phyloP scores from a whole-genome alignment of 2,888 invertebrate genomes.

The Drosophila subsilvestris region DNA sequence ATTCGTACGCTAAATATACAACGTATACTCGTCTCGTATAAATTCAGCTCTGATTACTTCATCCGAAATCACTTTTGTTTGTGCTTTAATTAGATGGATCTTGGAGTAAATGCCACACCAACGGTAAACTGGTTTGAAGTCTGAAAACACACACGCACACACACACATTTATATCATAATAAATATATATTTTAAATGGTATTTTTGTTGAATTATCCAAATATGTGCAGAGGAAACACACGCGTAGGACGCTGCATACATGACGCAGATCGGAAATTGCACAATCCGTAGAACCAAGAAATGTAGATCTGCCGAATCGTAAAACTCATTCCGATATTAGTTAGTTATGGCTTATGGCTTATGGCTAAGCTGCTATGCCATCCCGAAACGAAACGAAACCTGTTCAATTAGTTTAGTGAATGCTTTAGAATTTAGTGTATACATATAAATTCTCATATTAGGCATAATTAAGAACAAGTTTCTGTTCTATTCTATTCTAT shows the following conservation, averaged over 20 bases:
- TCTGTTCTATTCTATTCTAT: conserved; percentile 29
- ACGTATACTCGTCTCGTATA: conserved; percentile 23
- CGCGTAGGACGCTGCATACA: conserved; percentile 23
- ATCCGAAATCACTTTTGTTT: conserved; percentile 43
- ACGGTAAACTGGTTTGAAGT: conserved; percentile 60
- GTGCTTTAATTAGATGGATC: conserved; percentile 50
- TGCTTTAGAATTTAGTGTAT: conserved; percentile 55
- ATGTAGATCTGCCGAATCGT: not conserved
- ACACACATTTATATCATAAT: conserved; percentile 18
- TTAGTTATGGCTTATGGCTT: too few relatives aligned
- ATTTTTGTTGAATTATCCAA: conserved; percentile 34
- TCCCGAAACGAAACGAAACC: conserved; percentile 49
- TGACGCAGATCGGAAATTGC: conserved; percentile 37
- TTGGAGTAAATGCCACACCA: conserved; percentile 49
- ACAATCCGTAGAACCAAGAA: conserved; percentile 6
- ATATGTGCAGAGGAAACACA: conserved; percentile 29
- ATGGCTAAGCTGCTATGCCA: not conserved
- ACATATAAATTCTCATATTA: conserved; percentile 64
- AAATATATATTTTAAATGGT: conserved; percentile 17
- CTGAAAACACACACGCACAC: not conserved
- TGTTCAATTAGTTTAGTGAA: conserved; percentile 69
- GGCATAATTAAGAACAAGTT: conserved; percentile 58
- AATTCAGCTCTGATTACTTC: conserved; percentile 66
- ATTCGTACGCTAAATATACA: conserved; percentile 10
- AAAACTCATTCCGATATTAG: not conserved